These are phyloP conservation scores for Cyphomyrus plagiostoma DNA, from an alignment of 2,113 vertebrate species.

Conservation along the genomic window DNA sequence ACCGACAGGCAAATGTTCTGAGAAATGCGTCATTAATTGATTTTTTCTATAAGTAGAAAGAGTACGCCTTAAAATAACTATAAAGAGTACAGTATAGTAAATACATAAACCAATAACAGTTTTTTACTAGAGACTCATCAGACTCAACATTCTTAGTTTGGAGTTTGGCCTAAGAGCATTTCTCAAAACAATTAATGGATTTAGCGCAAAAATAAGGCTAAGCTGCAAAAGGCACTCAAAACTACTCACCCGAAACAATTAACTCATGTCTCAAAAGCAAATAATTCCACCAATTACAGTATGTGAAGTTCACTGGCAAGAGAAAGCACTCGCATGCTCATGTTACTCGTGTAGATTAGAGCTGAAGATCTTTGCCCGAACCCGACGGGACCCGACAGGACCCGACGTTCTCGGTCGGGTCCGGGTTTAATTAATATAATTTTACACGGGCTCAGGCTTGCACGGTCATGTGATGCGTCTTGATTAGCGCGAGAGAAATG, in stretches of 20 bases:
- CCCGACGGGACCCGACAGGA: no score
- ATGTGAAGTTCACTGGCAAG: no score
- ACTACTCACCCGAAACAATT: neutral
- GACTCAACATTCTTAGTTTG: neutral
- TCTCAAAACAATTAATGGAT: neutral
- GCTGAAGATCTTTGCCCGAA: no score
- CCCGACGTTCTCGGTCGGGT: no score
- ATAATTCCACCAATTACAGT: neutral
- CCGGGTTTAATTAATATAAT: no score
- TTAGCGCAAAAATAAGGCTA: neutral
- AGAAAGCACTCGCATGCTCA: no score
- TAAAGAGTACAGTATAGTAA: neutral
- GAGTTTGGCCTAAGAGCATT: neutral
- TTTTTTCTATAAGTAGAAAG: neutral
- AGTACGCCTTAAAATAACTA: neutral
- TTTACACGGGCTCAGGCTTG: no score
- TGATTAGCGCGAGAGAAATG: no score
- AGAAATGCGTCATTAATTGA: neutral
- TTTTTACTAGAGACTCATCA: neutral
- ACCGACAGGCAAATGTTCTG: neutral
- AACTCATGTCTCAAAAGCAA: neutral
- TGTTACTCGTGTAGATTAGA: no score
- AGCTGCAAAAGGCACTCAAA: neutral
- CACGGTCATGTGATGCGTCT: no score
- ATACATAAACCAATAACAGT: neutral